Conservation (phyloP, 2,888 invertebrate species). For the Parthenolecanium corni region DNA sequence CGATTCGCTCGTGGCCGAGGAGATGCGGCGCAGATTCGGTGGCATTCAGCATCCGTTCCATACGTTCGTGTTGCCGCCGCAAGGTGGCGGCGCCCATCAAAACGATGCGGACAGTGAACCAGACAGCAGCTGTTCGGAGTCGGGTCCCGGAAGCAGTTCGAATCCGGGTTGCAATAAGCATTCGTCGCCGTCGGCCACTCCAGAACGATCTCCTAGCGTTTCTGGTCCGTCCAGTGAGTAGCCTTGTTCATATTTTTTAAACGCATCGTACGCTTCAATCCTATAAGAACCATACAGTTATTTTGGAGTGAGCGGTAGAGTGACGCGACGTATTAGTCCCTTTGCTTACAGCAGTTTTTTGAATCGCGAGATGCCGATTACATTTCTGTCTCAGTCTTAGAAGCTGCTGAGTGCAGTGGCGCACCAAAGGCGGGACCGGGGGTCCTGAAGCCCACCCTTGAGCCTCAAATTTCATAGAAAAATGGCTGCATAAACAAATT, state of each 20-base stretch:
- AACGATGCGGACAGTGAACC: slow-evolving; percentile 38
- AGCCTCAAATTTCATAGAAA: no score
- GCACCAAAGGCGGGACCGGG: no score
- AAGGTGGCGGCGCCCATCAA: slow-evolving; percentile 38
- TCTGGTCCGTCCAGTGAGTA: slow-evolving; percentile 33
- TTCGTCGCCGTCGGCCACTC: slow-evolving; percentile 29
- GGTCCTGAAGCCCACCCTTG: no score
- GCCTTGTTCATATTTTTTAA: not conserved
- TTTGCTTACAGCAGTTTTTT: no score
- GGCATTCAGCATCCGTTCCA: slow-evolving; percentile 34
- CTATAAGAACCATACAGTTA: no score
- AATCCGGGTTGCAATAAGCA: slow-evolving; percentile 21
- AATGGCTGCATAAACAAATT: no score
- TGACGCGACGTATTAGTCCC: no score
- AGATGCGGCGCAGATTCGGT: slow-evolving; percentile 34
- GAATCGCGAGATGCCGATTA: no score
- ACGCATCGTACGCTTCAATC: no score
- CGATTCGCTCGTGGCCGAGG: slow-evolving; percentile 33
- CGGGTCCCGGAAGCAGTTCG: slow-evolving; percentile 33
- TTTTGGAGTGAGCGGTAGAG: no score
- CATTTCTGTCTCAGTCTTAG: no score
- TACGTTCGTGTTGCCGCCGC: slow-evolving; percentile 34
- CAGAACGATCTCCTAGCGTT: slow-evolving; percentile 32
- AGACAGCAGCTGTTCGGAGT: slow-evolving; percentile 39
- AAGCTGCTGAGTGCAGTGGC: no score